phyloP scores from a whole-genome alignment of 2,113 vertebrate species.

The Hucho hucho region DNA sequence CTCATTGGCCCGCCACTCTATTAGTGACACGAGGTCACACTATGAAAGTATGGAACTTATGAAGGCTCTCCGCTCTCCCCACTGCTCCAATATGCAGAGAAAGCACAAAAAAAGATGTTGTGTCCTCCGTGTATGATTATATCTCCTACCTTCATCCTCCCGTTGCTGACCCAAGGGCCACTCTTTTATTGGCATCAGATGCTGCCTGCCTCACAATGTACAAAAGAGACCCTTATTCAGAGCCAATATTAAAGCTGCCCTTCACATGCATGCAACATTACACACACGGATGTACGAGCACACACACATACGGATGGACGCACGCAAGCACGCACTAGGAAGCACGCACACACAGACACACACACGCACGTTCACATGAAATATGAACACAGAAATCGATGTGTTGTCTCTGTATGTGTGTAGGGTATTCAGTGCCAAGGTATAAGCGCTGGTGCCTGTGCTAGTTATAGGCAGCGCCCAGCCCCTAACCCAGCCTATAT shows the following conservation, averaged over 20 bases:
- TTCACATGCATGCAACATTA: slow-evolving; percentile 62
- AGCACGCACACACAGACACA: slow-evolving; percentile 19
- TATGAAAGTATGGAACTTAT: slow-evolving; percentile 82
- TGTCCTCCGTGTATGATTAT: slow-evolving; percentile 81
- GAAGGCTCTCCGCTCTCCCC: slow-evolving; percentile 64
- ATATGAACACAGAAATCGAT: slow-evolving; percentile 6
- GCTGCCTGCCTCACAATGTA: slow-evolving; percentile 77
- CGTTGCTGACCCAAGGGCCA: slow-evolving; percentile 76
- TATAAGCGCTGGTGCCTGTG: slow-evolving; percentile 39
- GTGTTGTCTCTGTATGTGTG: slow-evolving; percentile 35
- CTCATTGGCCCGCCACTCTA: slow-evolving; percentile 79
- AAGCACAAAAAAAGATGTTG: slow-evolving; percentile 80
- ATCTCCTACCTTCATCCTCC: slow-evolving; percentile 79
- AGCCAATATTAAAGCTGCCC: slow-evolving; percentile 75
- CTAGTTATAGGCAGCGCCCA: slow-evolving; percentile 26
- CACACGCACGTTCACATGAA: slow-evolving; percentile 6
- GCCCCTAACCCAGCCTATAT: slow-evolving; percentile 11
- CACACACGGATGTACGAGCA: too few relatives aligned
- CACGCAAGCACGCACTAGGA: slow-evolving; percentile 10
- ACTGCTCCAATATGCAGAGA: slow-evolving; percentile 78
- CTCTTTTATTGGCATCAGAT: slow-evolving; percentile 82
- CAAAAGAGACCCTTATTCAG: slow-evolving; percentile 81
- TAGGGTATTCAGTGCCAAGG: slow-evolving; percentile 28
- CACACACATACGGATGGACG: slow-evolving; percentile 19
- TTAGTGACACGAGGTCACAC: slow-evolving; percentile 84